phyloP scores from a whole-genome alignment of 2,888 invertebrate genomes.

The Brachynemurus nebulosus region DNA sequence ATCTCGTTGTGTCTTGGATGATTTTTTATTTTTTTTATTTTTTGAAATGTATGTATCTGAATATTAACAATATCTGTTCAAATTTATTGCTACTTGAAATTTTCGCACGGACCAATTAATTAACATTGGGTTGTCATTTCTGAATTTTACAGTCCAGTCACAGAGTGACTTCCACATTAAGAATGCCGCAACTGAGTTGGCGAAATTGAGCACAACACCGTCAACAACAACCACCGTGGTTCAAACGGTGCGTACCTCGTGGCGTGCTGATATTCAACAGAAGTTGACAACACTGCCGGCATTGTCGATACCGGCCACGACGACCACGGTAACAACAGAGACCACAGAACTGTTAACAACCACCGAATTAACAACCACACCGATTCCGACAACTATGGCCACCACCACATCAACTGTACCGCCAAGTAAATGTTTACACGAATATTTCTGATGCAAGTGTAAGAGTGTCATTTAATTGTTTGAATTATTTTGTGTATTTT shows the following conservation, averaged over 20 bases:
- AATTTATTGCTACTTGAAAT: not conserved
- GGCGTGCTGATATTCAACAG: slow-evolving; percentile 17
- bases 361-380: slow-evolving; percentile 29
- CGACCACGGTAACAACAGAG: slow-evolving; percentile 26
- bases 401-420: slow-evolving; percentile 40
- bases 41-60: too few species aligned
- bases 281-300: slow-evolving; percentile 16
- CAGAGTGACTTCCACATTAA: slow-evolving; percentile 75
- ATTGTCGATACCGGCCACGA: slow-evolving; percentile 14
- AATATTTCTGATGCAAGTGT: not conserved
- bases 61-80: not conserved
- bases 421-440: slow-evolving; percentile 35
- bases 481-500: slow-evolving; percentile 23
- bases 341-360: slow-evolving; percentile 27
- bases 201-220: slow-evolving; percentile 34
- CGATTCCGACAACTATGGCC: slow-evolving; percentile 31
- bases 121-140: not conserved
- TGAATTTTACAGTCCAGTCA: slow-evolving; percentile 54
- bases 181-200: slow-evolving; percentile 36
- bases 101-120: not conserved
- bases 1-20: too few species aligned
- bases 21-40: too few species aligned
- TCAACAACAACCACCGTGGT: slow-evolving; percentile 34
- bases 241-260: slow-evolving; percentile 23
- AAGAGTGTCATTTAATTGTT: not conserved